A percentile compares a stretch with the other conserved stretches of the same genome.
These are phyloP conservation scores for Zaprionus tsacasi DNA, from an alignment of 1,140 invertebrate species.

Conservation along the genomic window DNA sequence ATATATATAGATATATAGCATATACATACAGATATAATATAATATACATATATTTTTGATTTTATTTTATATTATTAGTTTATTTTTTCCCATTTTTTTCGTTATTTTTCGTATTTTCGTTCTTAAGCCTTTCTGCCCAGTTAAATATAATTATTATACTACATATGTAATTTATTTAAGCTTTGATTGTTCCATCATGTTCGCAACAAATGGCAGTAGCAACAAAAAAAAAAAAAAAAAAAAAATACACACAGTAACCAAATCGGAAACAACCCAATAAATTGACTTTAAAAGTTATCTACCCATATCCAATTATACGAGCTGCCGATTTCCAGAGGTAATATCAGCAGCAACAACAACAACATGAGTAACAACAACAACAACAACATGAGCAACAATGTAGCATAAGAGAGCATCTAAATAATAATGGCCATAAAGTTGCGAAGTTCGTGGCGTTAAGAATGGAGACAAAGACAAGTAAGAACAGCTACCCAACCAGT, in stretches of 20 bases:
- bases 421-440: slow-evolving; percentile 44
- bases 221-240: background rate
- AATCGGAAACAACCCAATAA: slow-evolving; percentile 40
- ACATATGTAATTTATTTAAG: background rate
- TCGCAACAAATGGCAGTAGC: slow-evolving; percentile 61
- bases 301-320: slow-evolving; percentile 57
- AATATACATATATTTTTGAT: background rate
- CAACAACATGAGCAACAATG: background rate
- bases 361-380: background rate
- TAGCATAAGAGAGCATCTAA: slow-evolving; percentile 18
- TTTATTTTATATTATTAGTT: too few relatives aligned
- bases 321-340: slow-evolving; percentile 25
- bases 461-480: background rate
- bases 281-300: slow-evolving; percentile 66
- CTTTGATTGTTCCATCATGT: background rate
- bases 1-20: background rate
- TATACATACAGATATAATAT: background rate
- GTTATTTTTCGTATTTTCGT: too few relatives aligned
- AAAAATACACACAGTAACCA: background rate
- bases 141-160: too few relatives aligned
- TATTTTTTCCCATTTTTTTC: too few relatives aligned
- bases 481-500: background rate
- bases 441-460: slow-evolving; percentile 4
- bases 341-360: slow-evolving; percentile 12
- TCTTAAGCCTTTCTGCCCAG: too few relatives aligned